Conservation (phyloP, 2,888 invertebrate species). For the Autographa gamma region DNA sequence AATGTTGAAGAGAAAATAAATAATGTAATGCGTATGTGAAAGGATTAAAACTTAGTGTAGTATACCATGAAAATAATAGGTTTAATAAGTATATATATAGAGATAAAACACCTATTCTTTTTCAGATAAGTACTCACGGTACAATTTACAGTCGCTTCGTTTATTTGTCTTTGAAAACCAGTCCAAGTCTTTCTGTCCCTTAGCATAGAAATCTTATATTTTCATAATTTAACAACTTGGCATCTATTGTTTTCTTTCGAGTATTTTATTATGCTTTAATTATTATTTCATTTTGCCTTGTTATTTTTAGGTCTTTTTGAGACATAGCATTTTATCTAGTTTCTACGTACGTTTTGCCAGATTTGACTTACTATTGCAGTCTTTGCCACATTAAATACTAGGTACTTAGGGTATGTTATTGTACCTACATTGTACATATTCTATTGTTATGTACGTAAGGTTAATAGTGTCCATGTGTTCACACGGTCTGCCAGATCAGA, state of each 20-base stretch:
- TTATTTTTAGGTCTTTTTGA: conserved; percentile 71
- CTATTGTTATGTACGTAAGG: conserved; percentile 68
- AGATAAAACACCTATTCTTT: conserved; percentile 76
- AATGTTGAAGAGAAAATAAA: conserved; percentile 45
- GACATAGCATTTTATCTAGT: conserved; percentile 73
- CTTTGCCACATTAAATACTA: conserved; percentile 76
- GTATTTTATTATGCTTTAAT: conserved; percentile 64
- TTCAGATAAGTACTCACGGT: conserved; percentile 75
- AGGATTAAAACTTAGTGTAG: conserved; percentile 84
- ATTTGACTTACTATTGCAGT: conserved; percentile 70
- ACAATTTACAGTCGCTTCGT: conserved; percentile 70
- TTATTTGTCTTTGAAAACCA: conserved; percentile 54
- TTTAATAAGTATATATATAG: conserved; percentile 76
- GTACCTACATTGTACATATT: conserved; percentile 68
- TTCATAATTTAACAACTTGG: conserved; percentile 59
- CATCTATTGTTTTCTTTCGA: conserved; percentile 65
- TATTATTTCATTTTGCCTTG: conserved; percentile 63
- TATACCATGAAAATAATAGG: conserved; percentile 81
- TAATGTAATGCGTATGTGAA: conserved; percentile 71
- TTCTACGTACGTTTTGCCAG: conserved; percentile 71
- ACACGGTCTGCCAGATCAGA: conserved; percentile 70
- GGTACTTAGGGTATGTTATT: conserved; percentile 62
- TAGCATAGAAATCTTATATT: conserved; percentile 41
- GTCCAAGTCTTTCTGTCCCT: conserved; percentile 57
- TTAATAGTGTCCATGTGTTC: conserved; percentile 74